These are phyloP conservation scores for Rhodinocichla rosea DNA, from an alignment of 2,113 vertebrate species.

Conservation along the genomic window DNA sequence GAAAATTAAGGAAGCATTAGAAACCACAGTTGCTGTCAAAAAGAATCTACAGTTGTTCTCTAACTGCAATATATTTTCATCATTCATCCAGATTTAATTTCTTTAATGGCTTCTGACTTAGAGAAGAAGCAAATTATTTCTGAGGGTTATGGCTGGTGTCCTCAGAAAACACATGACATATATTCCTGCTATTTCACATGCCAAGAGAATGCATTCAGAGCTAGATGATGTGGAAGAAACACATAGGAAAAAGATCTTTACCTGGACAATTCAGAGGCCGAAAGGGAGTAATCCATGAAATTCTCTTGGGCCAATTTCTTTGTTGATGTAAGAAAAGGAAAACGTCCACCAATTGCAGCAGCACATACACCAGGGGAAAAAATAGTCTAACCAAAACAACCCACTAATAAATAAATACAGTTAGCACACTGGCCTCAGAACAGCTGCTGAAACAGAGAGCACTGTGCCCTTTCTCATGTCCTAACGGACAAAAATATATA, in stretches of 20 bases:
- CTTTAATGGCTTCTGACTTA: background rate
- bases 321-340: background rate
- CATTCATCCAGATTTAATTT: background rate
- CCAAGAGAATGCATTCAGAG: background rate
- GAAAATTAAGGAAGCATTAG: background rate
- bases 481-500: constrained; percentile 27
- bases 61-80: background rate
- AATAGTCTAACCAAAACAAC: constrained; percentile 25
- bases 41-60: background rate
- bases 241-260: background rate
- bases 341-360: background rate
- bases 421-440: background rate
- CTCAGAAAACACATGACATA: background rate
- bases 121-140: background rate
- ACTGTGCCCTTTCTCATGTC: constrained; percentile 48
- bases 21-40: background rate
- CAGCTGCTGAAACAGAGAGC: constrained; percentile 7
- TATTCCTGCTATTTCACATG: background rate
- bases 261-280: background rate
- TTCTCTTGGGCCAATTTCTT: background rate
- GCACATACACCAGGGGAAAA: background rate
- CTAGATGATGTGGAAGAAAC: background rate
- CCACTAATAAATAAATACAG: constrained; percentile 31
- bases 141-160: background rate
- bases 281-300: background rate